Conservation (phyloP, 1,140 invertebrate species). For the Pogonognathellus flavescens region DNA sequence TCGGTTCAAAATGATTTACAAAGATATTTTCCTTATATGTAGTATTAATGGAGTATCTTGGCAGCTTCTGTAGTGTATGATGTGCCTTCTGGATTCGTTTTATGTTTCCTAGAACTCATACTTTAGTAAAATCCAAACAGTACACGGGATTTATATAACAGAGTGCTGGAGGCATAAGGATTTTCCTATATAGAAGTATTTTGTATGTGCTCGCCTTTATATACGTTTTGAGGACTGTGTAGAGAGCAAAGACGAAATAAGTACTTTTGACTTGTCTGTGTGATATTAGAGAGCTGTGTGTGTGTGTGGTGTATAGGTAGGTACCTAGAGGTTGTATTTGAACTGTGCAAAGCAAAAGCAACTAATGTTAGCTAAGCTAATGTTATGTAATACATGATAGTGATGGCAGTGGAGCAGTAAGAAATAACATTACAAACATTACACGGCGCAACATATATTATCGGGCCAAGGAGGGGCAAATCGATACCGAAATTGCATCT, state of each 20-base stretch:
- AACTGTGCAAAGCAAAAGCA: neutral
- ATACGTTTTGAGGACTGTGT: neutral
- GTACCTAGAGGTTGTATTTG: neutral
- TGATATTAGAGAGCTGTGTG: neutral
- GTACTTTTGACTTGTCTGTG: too few species aligned
- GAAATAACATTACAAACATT: conserved; percentile 46
- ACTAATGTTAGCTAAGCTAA: conserved; percentile 40
- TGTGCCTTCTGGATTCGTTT: too few species aligned
- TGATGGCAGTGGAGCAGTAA: conserved; percentile 11
- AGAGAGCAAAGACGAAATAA: neutral
- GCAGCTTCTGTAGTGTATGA: too few species aligned
- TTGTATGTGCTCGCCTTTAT: too few species aligned
- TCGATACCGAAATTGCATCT: conserved; percentile 45
- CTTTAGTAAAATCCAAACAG: too few species aligned
- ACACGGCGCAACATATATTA: conserved; percentile 37
- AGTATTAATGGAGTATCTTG: too few species aligned
- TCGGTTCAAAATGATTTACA: too few species aligned
- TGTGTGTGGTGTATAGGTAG: neutral
- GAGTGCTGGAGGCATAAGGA: too few species aligned
- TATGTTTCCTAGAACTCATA: too few species aligned
- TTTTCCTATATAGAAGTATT: too few species aligned
- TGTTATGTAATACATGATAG: conserved; percentile 40
- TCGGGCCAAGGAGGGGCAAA: conserved; percentile 19
- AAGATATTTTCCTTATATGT: too few species aligned
- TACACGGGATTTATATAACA: too few species aligned